Base-by-base conservation (phyloP, 1,140 invertebrate species). In the Psix sp. region DNA sequence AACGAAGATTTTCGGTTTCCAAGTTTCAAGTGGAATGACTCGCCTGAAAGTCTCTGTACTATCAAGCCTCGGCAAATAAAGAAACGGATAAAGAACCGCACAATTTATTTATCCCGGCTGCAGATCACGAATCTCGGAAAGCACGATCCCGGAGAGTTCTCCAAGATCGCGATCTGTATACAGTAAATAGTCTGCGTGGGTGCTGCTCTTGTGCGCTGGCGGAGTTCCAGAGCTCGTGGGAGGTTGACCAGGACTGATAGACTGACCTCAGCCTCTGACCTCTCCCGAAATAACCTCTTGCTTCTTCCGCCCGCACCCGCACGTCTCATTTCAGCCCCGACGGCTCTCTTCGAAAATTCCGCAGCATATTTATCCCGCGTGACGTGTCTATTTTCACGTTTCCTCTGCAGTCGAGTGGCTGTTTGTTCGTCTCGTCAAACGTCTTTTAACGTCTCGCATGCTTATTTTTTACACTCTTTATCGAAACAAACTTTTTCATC, bases 201-300 rank as follows among this genome's bases (percentile, higher is more conserved):
- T 71, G 68, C 62, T 57, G 46, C 33, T 40, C 21, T 60, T 46
- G n/a, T n/a, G 43, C 60, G 66, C 81, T 86, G 86, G 86, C 84
- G 68, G 45, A 74, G 76, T 79, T 85, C 85, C 84, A 86, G 81
- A 77, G 81, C 80, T 84, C 82, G 84, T 87, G 81, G 86, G 86
- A 84, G 84, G 83, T 83, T 86, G 83, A 86, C 86, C 85, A 84
- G 83, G 79, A 82, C 82, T 81, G 81, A 83, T 82, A 82, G 83
- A 83, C 80, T 85, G 83, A 86, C 85, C 86, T 85, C 85, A 87
- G 86, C 86, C 86, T 87, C 84, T 87, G 83, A 87, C 86, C 86
- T 85, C 85, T 85, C 86, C 83, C 82, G 76, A 87, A 87, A 87
- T 87, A 87, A 81, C 82, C 77, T 79, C 73, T 67, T 62, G 67